Base-by-base conservation (phyloP, 2,113 vertebrate species). In the Phyllostomus hastatus region DNA sequence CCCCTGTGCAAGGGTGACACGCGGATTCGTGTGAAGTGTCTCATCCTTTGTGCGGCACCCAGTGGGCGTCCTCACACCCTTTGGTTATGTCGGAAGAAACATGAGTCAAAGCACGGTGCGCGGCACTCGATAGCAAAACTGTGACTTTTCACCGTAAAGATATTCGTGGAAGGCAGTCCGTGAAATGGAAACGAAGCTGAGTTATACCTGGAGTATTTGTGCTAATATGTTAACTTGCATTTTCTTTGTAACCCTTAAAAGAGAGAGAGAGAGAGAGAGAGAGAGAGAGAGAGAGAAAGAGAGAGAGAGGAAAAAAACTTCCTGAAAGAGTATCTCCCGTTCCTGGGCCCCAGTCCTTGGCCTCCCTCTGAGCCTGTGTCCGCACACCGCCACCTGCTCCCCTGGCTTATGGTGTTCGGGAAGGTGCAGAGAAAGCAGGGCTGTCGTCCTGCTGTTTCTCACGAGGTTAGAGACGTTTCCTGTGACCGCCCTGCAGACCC, bases 401-500 rank as follows among this genome's bases (percentile, higher is more conserved):
- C 19, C 38, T 28, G 22, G 26, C 52, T 38, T 38, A 46, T 81
- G 61, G 0, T 57, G 11, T 8, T 46, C 86, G 50, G 15, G 78
- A 35, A 86, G 61, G 48, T 24, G 54, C 67, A 78, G 22, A 41
- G 87, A 31, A 80, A 61, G 16, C 4, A 28, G 50, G 20, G 61
- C 8, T 4, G 38, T 12, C 31, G 38, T 12, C 31, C 2, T 1
- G 0, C 7, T 3, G 0, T 11, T 3, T 59, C 66, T 31, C 64
- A 12, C 2, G 16, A 48, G 48, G 19, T 54, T 52, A 15, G 10
- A 93, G 75, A 33, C 46, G 5, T 67, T 82, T 28, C 52, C 35
- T 28, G 20, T 19, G n/a, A 54, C 43, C 10, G 69, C 43, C 57
- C 64, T 14, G 84, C 64, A n/a, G 78, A 33, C 35, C 41, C n/a